These are phyloP conservation scores for Vulpes lagopus DNA, from an alignment of 2,113 vertebrate species.

Conservation along the genomic window DNA sequence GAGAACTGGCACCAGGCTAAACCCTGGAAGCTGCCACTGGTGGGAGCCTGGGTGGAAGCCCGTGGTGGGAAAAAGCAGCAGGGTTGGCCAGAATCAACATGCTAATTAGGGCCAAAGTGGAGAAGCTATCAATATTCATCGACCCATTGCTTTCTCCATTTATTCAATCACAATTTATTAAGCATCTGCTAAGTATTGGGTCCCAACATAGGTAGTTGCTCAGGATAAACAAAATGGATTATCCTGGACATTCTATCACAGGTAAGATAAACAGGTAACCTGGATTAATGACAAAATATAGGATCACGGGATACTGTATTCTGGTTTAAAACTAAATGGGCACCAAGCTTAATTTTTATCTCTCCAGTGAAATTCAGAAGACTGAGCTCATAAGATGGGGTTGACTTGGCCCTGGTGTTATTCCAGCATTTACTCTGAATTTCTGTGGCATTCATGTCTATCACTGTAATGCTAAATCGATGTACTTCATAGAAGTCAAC, in stretches of 20 bases:
- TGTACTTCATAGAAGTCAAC: not conserved
- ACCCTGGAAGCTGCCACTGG: not conserved
- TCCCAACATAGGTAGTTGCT: not conserved
- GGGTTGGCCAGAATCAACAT: not conserved
- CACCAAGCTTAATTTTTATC: not conserved
- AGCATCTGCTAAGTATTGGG: not conserved
- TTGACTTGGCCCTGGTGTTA: not conserved
- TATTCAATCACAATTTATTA: not conserved
- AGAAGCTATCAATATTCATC: not conserved
- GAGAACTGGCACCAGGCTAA: not conserved
- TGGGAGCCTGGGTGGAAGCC: not conserved
- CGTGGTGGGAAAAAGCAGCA: not conserved
- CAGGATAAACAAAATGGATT: conserved; percentile 12
- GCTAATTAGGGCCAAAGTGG: not conserved
- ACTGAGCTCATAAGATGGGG: not conserved
- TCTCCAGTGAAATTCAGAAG: not conserved
- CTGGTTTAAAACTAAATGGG: conserved; percentile 17
- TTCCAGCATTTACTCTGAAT: not conserved
- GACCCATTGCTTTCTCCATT: not conserved
- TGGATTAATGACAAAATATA: not conserved
- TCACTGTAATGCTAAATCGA: not conserved
- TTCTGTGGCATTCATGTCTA: not conserved
- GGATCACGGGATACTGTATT: not conserved
- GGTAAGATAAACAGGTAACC: not conserved
- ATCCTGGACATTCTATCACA: conserved; percentile 5